Evolutionary conservation across 2,797 vertebrate genomes (phyloP).

Genomic region (Allobates femoralis): DNA sequence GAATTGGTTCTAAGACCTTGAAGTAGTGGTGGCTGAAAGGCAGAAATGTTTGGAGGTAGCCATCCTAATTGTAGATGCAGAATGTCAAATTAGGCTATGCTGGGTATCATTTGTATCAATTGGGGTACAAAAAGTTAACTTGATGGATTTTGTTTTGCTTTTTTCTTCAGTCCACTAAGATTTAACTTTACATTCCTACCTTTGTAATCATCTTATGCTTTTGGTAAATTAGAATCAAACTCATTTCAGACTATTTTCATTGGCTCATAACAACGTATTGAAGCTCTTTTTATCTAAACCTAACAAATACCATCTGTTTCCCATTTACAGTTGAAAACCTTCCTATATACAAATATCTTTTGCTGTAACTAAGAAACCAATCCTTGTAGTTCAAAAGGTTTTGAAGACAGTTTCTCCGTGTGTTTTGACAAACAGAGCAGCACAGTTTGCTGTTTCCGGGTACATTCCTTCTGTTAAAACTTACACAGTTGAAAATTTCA

Average conservation of each 20-base stretch:
- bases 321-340: conserved; percentile 47
- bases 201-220: conserved; percentile 3
- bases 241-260: conserved; percentile 42
- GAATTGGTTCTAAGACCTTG: background rate
- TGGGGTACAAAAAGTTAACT: background rate
- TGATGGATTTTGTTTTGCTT: background rate
- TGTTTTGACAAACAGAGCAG: conserved; percentile 38
- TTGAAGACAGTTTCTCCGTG: conserved; percentile 40
- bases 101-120: background rate
- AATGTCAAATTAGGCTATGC: background rate
- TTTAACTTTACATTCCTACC: background rate
- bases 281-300: conserved; percentile 51
- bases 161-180: background rate
- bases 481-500: background rate
- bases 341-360: conserved; percentile 55
- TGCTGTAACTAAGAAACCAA: conserved; percentile 57
- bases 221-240: background rate
- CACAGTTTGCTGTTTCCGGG: conserved; percentile 23
- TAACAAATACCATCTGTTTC: conserved; percentile 60
- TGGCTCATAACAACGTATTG: conserved; percentile 43
- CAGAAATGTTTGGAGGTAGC: background rate
- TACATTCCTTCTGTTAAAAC: conserved; percentile 12
- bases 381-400: conserved; percentile 58
- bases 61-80: background rate
- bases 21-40: background rate